Percentiles rank a stretch among this genome's conserved stretches.
phyloP scores from a whole-genome alignment of 2,797 vertebrate species.

The Sphaeramia orbicularis region DNA sequence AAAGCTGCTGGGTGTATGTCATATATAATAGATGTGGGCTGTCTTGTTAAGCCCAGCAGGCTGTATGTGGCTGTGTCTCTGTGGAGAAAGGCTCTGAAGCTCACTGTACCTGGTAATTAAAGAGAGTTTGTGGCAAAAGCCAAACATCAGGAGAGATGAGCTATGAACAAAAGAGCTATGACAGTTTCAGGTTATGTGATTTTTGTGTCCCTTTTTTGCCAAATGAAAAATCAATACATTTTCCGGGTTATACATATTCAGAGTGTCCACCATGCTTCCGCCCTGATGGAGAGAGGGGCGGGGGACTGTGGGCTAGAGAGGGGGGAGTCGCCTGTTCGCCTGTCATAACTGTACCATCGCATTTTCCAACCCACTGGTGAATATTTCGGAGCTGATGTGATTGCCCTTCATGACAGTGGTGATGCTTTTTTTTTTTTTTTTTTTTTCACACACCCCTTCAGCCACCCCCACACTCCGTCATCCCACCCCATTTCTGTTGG shows the following conservation, averaged over 20 bases:
- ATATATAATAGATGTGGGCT: conserved; percentile 85
- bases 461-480: conserved; percentile 43
- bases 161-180: conserved; percentile 98
- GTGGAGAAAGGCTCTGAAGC: conserved; percentile 75
- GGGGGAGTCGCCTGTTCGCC: conserved; percentile 87
- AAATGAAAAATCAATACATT: conserved; percentile 99
- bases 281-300: conserved; percentile 87
- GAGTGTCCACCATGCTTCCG: conserved; percentile 91
- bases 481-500: conserved; percentile 54
- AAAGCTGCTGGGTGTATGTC: conserved; percentile 81
- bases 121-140: conserved; percentile 91
- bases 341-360: conserved; percentile 94
- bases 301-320: conserved; percentile 66
- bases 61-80: conserved; percentile 77
- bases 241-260: conserved; percentile 99
- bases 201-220: conserved; percentile 88
- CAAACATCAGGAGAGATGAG: conserved; percentile 92
- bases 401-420: conserved; percentile 93
- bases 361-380: conserved; percentile 99
- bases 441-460: conserved; percentile 67
- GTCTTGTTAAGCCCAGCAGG: conserved; percentile 83
- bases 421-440: conserved; percentile 57
- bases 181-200: conserved; percentile 99
- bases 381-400: conserved; percentile 98
- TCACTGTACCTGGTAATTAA: conserved; percentile 91